Percentiles rank a stretch among this genome's conserved stretches.
Evolutionary conservation across 2,888 invertebrate genomes (phyloP).

Genomic region (Dorcus hopei): DNA sequence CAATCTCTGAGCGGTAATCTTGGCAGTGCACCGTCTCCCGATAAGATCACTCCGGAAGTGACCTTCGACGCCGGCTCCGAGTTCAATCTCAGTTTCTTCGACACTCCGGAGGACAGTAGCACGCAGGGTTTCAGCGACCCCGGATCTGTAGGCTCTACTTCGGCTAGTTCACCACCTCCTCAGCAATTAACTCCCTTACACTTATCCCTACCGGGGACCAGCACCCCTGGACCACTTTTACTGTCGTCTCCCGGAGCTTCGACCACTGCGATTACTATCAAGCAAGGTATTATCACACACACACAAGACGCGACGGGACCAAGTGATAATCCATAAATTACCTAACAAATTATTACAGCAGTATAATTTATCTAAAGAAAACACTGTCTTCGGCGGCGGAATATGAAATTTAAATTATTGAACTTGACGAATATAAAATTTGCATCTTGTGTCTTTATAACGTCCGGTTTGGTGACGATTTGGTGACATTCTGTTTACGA

Average conservation of each 20-base stretch:
- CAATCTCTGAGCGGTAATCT: constrained; percentile 63
- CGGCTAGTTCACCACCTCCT: constrained; percentile 50
- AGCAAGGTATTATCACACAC: constrained; percentile 41
- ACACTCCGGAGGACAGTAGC: constrained; percentile 64
- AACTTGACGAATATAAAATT: neutral
- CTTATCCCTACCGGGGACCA: constrained; percentile 36
- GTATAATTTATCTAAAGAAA: too few species aligned
- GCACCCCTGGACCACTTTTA: constrained; percentile 34
- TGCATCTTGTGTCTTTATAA: neutral
- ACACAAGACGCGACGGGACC: too few species aligned
- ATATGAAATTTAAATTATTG: constrained; percentile 1
- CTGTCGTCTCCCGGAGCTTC: constrained; percentile 39
- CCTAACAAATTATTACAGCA: too few species aligned
- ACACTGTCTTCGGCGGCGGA: too few species aligned
- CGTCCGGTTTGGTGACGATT: too few species aligned
- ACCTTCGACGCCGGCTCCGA: constrained; percentile 73
- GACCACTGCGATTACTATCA: constrained; percentile 37
- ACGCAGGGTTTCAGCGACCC: constrained; percentile 67
- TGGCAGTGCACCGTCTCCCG: constrained; percentile 59
- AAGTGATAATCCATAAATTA: too few species aligned
- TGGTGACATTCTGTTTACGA: too few species aligned
- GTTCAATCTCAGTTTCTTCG: constrained; percentile 80
- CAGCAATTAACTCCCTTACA: constrained; percentile 34
- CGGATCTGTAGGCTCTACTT: constrained; percentile 60
- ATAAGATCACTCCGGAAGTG: constrained; percentile 62